Evolutionary conservation across 2,888 invertebrate species (phyloP), one percentile per base, ranked within the genome.

Genomic region (Clunio marinus): DNA sequence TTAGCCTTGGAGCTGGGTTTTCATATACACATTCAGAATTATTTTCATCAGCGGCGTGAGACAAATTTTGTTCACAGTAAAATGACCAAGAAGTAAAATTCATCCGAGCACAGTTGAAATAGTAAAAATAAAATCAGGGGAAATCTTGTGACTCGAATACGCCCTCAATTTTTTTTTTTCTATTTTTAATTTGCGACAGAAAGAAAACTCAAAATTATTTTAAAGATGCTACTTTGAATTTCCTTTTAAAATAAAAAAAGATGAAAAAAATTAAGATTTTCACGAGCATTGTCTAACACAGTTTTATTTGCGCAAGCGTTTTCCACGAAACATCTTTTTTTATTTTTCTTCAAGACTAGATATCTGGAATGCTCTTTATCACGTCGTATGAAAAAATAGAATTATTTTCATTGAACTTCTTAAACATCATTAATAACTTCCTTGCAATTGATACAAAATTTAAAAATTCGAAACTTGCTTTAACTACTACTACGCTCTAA

Each of bases 231-330:
- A 51, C 51, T 17, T 22, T 51, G 20, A 13, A 51, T 32, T 32
- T 13, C 5, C 35, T 32, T 32, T 51, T 22, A 20, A 2, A 51
- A 41, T 41, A n/a, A 51, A 51, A 51, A 2, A 51, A n/a, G n/a
- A n/a, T n/a, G n/a, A n/a, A n/a, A n/a, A 51, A 22, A 51, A 51
- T 2, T 2, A 17, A 51, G 22, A 51, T 22, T 51, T 51, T 51
- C 51, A 3, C 5, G 20, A 22, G 22, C 13, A 22, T 13, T 17
- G 5, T 3, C 51, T 2, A 51, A 22, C 51, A 22, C 41, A 41
- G n/a, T 51, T 51, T 17, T 20, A 45, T 17, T 46, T 65, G 63
- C 63, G 63, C 63, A 65, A 41, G 63, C 63, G 63, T 65, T 65
- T 28, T 15, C 4, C 5, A 25, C 15, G n/a, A 32, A 32, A 32